These are phyloP conservation scores for Mycetomoellerius zeteki DNA, from an alignment of 1,140 invertebrate species.

Conservation along the genomic window DNA sequence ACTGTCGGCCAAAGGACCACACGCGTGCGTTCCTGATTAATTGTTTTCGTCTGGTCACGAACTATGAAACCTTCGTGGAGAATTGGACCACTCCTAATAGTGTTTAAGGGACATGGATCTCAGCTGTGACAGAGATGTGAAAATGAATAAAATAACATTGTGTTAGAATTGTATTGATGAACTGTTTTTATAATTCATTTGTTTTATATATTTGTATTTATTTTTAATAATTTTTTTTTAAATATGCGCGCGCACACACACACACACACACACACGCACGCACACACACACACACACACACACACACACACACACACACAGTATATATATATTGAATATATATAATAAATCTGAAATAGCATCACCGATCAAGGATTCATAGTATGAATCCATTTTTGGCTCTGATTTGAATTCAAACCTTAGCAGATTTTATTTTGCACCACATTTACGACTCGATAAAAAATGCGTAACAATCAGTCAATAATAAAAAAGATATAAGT, in stretches of 20 bases:
- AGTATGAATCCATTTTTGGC: conserved; percentile 92
- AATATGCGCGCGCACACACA: neutral
- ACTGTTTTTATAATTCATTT: neutral
- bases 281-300: too few relatives aligned
- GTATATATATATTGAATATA: neutral
- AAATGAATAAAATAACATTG: conserved; percentile 81
- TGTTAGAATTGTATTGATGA: neutral
- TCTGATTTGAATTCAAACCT: conserved; percentile 89
- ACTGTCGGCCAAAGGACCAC: conserved; percentile 67
- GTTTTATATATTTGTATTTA: neutral
- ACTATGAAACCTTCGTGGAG: conserved; percentile 2
- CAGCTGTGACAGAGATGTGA: neutral
- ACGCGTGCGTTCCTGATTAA: conserved; percentile 78
- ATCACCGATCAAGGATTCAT: conserved; percentile 88
- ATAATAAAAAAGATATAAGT: neutral
- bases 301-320: too few relatives aligned
- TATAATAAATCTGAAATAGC: neutral
- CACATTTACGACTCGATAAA: conserved; percentile 1
- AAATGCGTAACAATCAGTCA: neutral
- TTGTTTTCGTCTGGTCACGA: conserved; percentile 70
- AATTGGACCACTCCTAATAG: neutral
- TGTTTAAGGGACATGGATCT: neutral
- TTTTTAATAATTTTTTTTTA: neutral
- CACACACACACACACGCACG: too few relatives aligned
- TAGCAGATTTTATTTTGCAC: conserved; percentile 81